Evolutionary conservation across 2,797 vertebrate species (phyloP).

Genomic region (Poecilia gillii): DNA sequence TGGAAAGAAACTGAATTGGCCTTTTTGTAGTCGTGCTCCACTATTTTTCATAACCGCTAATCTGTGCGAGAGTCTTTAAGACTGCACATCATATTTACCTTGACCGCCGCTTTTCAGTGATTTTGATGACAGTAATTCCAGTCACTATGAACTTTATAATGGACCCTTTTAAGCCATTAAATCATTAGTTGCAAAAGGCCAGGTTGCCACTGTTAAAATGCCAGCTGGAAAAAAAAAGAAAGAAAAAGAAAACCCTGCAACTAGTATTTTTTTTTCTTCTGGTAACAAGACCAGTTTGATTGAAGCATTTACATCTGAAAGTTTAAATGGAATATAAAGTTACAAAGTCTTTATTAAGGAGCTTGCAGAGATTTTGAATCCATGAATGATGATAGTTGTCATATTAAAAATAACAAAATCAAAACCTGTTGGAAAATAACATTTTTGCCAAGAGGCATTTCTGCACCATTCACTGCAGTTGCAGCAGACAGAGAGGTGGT

Average conservation of each 20-base stretch:
- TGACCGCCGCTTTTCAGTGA: constrained; percentile 1
- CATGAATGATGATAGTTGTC: not conserved
- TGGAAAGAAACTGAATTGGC: constrained; percentile 32
- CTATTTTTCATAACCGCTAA: constrained; percentile 13
- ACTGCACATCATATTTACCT: constrained; percentile 20
- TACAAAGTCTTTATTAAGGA: not conserved
- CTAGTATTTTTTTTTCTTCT: not conserved
- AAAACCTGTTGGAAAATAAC: not conserved
- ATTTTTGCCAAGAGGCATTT: not conserved
- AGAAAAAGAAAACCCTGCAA: not conserved
- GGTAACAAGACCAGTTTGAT: not conserved
- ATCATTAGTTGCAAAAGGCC: not conserved
- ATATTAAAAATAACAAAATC: not conserved
- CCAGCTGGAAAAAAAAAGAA: too few relatives aligned
- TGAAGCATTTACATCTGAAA: not conserved
- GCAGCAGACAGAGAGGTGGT: not conserved
- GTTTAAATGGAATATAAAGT: not conserved
- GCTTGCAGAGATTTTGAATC: not conserved
- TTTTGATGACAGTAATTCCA: constrained; percentile 1
- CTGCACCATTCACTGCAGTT: not conserved
- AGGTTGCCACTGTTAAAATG: not conserved
- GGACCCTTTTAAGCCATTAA: not conserved
- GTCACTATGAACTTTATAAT: not conserved
- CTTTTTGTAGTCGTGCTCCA: constrained; percentile 14
- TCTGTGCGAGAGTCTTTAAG: constrained; percentile 17